Conservation (phyloP, 2,888 invertebrate species). For the Oxystoma pomonae region DNA sequence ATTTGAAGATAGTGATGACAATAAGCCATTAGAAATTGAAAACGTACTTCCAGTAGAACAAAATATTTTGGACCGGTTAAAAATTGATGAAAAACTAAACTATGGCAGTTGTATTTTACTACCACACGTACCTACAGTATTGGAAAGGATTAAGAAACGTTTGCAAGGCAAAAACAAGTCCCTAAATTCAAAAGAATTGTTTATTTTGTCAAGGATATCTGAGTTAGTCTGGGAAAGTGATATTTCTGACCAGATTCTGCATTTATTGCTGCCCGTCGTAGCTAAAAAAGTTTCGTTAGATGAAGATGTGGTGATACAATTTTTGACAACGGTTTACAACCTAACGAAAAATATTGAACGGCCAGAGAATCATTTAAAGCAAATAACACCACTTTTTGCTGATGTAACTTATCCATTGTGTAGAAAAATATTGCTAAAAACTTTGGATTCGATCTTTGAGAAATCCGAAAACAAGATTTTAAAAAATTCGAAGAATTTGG, state of each 20-base stretch:
- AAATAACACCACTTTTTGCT: conserved; percentile 69
- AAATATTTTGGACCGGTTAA: conserved; percentile 36
- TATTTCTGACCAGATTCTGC: conserved; percentile 65
- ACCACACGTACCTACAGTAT: conserved; percentile 67
- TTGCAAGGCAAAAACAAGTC: conserved; percentile 57
- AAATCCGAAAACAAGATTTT: conserved; percentile 45
- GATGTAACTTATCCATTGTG: conserved; percentile 61
- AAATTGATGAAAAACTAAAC: conserved; percentile 53
- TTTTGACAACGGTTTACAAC: conserved; percentile 70
- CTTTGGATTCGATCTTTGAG: conserved; percentile 58
- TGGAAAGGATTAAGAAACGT: conserved; percentile 65
- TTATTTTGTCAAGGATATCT: conserved; percentile 72
- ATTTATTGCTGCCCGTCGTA: conserved; percentile 65
- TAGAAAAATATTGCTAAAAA: conserved; percentile 63
- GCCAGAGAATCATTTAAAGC: conserved; percentile 63
- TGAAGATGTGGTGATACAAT: conserved; percentile 66
- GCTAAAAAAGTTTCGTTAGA: conserved; percentile 58
- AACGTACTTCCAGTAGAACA: conserved; percentile 44
- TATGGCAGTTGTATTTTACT: conserved; percentile 70
- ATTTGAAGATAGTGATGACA: conserved; percentile 54
- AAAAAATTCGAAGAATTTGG: conserved; percentile 51
- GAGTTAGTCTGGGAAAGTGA: conserved; percentile 66
- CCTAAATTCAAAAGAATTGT: conserved; percentile 65
- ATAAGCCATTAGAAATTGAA: conserved; percentile 39
- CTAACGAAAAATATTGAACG: conserved; percentile 64